Percentiles rank a stretch among this genome's conserved stretches.
Evolutionary conservation across 2,888 invertebrate genomes (phyloP).

Genomic region (Halictus ligatus): DNA sequence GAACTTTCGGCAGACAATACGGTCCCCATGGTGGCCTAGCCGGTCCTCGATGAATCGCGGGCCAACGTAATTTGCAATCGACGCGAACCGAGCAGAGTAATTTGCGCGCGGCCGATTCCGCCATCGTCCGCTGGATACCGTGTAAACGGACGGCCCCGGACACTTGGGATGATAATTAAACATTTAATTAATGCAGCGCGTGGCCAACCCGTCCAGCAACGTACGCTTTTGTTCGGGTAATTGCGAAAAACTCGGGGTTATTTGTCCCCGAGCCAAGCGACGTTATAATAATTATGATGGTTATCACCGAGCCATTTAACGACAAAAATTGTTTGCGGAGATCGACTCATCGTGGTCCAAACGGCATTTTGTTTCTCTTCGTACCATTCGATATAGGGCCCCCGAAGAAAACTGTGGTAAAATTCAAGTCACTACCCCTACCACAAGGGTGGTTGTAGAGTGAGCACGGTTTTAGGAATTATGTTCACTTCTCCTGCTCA

Average conservation of each 20-base stretch:
- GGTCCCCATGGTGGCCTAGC: background rate
- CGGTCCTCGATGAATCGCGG: background rate
- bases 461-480: too few relatives aligned
- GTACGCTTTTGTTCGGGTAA: conserved; percentile 40
- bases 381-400: too few relatives aligned
- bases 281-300: background rate
- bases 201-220: background rate
- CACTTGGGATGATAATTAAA: conserved; percentile 47
- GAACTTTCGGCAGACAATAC: conserved; percentile 3
- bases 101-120: conserved; percentile 22
- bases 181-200: conserved; percentile 57
- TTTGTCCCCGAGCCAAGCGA: conserved; percentile 8
- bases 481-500: too few relatives aligned
- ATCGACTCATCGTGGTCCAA: too few relatives aligned
- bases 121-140: background rate
- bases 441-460: too few relatives aligned
- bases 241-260: conserved; percentile 34
- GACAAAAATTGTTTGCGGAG: too few relatives aligned
- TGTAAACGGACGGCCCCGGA: conserved; percentile 42
- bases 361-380: too few relatives aligned
- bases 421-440: too few relatives aligned
- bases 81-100: conserved; percentile 8
- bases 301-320: background rate
- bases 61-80: background rate
- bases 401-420: too few relatives aligned